phyloP scores from a whole-genome alignment of 2,113 vertebrate species.

The Athene cunicularia region DNA sequence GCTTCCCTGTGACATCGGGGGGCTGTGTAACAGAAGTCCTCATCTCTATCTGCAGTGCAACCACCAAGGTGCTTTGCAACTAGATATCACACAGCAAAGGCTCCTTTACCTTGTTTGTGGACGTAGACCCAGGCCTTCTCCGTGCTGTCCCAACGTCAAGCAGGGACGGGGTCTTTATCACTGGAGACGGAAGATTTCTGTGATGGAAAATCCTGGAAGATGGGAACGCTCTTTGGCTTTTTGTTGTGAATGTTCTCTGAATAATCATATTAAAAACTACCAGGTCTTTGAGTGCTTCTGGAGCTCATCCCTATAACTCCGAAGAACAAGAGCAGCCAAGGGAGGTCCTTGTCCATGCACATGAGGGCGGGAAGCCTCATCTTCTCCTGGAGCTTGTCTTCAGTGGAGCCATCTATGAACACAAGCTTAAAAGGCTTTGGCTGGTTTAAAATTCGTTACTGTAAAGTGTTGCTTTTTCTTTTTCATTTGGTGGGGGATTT shows the following conservation, averaged over 20 bases:
- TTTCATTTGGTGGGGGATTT: not conserved
- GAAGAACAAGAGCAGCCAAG: not conserved
- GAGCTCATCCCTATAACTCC: fast-evolving
- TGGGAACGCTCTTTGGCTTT: fast-evolving
- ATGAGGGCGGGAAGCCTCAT: fast-evolving
- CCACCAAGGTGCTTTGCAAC: not conserved
- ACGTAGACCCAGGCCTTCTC: too few relatives aligned
- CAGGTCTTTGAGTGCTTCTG: not conserved
- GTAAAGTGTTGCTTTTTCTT: not conserved
- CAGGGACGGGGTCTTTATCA: not conserved
- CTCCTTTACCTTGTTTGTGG: not conserved
- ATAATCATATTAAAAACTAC: not conserved
- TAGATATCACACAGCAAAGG: not conserved
- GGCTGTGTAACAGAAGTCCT: fast-evolving
- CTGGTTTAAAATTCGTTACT: not conserved
- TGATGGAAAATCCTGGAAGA: fast-evolving
- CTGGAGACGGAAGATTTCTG: not conserved
- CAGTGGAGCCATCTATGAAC: not conserved
- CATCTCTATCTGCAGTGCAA: not conserved
- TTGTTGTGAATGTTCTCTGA: not conserved
- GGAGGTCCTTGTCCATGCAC: fast-evolving
- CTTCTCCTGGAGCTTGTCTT: not conserved
- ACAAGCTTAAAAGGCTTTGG: fast-evolving
- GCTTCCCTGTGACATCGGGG: fast-evolving
- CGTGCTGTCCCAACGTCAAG: fast-evolving